Conservation (phyloP, 2,113 vertebrate genomes). For the Enhydra lutris region DNA sequence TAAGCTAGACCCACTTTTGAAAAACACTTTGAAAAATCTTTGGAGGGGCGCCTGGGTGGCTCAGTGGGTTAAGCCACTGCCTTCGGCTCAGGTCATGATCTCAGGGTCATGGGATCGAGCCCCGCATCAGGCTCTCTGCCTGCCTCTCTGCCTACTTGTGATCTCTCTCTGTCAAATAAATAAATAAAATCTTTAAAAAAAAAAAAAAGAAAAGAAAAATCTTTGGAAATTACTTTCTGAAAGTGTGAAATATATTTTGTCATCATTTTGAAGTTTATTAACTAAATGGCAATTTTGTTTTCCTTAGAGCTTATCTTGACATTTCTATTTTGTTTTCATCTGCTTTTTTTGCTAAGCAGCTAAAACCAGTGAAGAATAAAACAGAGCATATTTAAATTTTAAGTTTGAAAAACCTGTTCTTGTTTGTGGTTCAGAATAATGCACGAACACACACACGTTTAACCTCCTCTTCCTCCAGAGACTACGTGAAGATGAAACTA, state of each 20-base stretch:
- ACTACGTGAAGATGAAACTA: not conserved
- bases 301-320: conserved; percentile 25
- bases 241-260: not conserved
- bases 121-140: too few species aligned
- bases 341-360: not conserved
- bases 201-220: too few species aligned
- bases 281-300: conserved; percentile 38
- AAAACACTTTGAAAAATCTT: not conserved
- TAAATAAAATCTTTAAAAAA: too few species aligned
- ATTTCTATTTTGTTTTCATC: conserved; percentile 57
- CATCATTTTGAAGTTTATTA: conserved; percentile 51
- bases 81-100: too few species aligned
- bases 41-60: too few species aligned
- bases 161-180: too few species aligned
- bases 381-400: conserved; percentile 1
- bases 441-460: not conserved
- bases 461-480: not conserved
- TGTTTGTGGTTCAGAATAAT: conserved; percentile 8
- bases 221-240: conserved; percentile 30
- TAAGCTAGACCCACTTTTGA: not conserved
- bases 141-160: too few species aligned
- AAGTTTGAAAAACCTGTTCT: not conserved
- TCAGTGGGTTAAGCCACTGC: too few species aligned
- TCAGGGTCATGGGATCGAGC: too few species aligned
- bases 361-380: conserved; percentile 35